Evolutionary conservation across 2,888 invertebrate species (phyloP).

Genomic region (Willowsia nigromaculata): DNA sequence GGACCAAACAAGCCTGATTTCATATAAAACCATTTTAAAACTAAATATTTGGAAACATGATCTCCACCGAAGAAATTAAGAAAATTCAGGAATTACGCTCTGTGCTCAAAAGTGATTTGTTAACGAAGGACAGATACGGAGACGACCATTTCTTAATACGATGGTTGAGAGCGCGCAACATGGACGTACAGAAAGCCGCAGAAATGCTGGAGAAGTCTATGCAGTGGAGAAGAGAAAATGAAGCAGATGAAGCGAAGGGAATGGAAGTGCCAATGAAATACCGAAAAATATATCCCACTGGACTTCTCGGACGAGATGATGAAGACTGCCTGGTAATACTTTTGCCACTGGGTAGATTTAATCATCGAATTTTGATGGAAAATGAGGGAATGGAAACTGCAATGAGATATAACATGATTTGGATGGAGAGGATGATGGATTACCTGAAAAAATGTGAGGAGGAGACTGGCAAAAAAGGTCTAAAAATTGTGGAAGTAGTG

Average conservation of each 20-base stretch:
- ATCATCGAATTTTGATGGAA: slow-evolving; percentile 25
- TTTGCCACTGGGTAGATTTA: slow-evolving; percentile 52
- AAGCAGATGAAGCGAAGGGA: slow-evolving; percentile 50
- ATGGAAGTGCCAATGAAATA: slow-evolving; percentile 58
- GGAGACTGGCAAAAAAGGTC: slow-evolving; percentile 45
- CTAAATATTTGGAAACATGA: slow-evolving; percentile 14
- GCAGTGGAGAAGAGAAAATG: slow-evolving; percentile 70
- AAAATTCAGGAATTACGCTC: slow-evolving; percentile 43
- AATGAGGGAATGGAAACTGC: slow-evolving; percentile 30
- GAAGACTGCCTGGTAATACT: slow-evolving; percentile 42
- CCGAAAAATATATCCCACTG: slow-evolving; percentile 35
- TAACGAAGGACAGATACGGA: neutral
- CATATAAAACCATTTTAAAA: neutral
- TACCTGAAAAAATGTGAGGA: slow-evolving; percentile 25
- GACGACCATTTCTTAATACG: slow-evolving; percentile 71
- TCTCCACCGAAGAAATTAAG: slow-evolving; percentile 22
- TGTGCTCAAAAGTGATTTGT: neutral
- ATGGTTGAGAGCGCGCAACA: slow-evolving; percentile 75
- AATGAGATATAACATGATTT: slow-evolving; percentile 45
- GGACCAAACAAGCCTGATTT: too few relatives aligned
- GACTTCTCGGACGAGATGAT: slow-evolving; percentile 35
- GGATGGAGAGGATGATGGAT: slow-evolving; percentile 61
- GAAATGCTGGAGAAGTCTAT: slow-evolving; percentile 71
- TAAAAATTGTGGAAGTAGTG: slow-evolving; percentile 48
- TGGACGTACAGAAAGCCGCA: slow-evolving; percentile 70